Evolutionary conservation across 2,113 vertebrate species (phyloP).

Genomic region (pig (Sus scrofa)): DNA sequence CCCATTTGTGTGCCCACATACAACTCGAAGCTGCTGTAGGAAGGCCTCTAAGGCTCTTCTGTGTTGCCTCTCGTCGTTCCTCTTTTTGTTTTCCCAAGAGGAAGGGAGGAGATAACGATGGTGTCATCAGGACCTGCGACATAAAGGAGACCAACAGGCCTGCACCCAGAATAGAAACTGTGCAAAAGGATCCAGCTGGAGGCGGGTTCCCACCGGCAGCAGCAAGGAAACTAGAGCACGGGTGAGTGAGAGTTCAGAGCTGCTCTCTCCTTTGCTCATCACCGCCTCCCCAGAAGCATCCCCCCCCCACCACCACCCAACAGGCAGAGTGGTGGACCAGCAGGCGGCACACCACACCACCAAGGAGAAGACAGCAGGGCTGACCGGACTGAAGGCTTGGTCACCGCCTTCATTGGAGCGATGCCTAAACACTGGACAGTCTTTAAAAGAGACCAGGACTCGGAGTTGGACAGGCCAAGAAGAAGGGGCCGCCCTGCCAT

Average conservation of each 20-base stretch:
- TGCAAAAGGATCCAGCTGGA: background rate
- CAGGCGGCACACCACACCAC: background rate
- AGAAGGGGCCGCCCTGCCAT: background rate
- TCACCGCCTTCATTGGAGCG: too few species aligned
- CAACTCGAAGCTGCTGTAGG: too few species aligned
- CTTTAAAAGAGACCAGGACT: background rate
- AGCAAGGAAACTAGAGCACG: background rate
- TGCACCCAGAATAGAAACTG: background rate
- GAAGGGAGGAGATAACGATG: background rate
- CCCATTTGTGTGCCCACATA: background rate
- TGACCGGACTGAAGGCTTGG: rapidly evolving
- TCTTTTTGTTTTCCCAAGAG: background rate
- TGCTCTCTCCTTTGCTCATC: background rate
- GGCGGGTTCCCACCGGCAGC: background rate
- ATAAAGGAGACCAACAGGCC: background rate
- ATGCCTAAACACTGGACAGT: rapidly evolving
- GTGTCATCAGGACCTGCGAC: background rate
- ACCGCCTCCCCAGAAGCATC: too few species aligned
- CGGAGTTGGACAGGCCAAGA: background rate
- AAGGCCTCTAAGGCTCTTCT: background rate
- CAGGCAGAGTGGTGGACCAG: background rate
- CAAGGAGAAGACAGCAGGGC: rapidly evolving
- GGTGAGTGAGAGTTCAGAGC: background rate
- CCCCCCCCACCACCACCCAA: rapidly evolving
- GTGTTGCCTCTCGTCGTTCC: background rate